Conservation (phyloP, 2,797 vertebrate genomes). For the Eurystomus glaucurus region DNA sequence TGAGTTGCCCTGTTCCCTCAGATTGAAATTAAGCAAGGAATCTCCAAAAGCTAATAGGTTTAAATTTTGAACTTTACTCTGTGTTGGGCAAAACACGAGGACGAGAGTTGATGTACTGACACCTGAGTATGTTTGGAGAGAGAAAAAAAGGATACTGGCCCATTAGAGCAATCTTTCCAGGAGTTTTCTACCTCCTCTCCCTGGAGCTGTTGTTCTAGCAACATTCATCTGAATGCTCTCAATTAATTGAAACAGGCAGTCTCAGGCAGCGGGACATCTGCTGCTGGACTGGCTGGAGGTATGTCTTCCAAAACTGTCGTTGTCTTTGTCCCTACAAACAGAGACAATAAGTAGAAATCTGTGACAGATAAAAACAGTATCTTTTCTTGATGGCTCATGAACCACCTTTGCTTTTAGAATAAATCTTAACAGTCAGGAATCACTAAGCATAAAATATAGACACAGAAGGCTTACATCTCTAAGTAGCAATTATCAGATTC, state of each 20-base stretch:
- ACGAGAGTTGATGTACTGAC: neutral
- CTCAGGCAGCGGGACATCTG: neutral
- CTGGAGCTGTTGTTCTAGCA: slow-evolving; percentile 18
- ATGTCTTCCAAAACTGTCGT: neutral
- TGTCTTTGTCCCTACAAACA: neutral
- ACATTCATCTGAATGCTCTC: neutral
- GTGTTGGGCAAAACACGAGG: neutral
- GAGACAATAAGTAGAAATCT: neutral
- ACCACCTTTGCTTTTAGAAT: neutral
- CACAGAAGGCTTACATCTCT: slow-evolving; percentile 26
- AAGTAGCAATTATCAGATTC: slow-evolving; percentile 44
- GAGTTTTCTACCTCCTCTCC: neutral
- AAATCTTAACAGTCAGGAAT: slow-evolving; percentile 5
- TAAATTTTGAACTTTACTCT: neutral
- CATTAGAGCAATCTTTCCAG: neutral
- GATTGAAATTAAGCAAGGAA: slow-evolving; percentile 25
- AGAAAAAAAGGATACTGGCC: neutral
- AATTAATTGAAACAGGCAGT: neutral
- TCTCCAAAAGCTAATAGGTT: neutral
- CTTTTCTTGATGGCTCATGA: neutral
- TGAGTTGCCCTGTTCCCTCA: neutral
- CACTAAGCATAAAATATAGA: neutral
- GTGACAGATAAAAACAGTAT: neutral
- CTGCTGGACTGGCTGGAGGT: neutral
- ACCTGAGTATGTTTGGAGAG: neutral